Base-by-base conservation (phyloP, 2,797 vertebrate genomes). In the Ctenopoma kingsleyae region DNA sequence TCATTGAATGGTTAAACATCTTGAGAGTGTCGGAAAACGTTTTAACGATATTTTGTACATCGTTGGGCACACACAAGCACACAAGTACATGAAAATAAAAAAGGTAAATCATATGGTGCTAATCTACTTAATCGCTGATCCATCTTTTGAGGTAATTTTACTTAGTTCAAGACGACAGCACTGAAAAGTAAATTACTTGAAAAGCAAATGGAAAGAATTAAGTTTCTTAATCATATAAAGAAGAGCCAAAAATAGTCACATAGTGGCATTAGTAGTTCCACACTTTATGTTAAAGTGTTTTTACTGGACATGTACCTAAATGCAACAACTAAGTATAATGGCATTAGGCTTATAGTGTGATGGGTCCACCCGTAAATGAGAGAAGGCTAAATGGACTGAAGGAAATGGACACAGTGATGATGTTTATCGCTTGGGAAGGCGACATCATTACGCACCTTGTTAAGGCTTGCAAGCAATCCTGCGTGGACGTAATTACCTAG, bases 371-470 rank as follows among this genome's bases (percentile, higher is more conserved):
- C 47, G 20, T 55, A 86, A 87, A 89, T 75, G 81, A 82, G 71
- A 87, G 64, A 73, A 65, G 80, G 80, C 77, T 85, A 89, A 91
- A 86, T 87, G 74, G 71, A 90, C 78, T 76, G 85, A 89, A 72
- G 82, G 63, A 87, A 90, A 86, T 81, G 86, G 89, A 88, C 84
- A 67, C 40, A 56, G 79, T 74, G 84, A 87, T 90, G 85, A 86
- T 88, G 87, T 89, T 93, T 84, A 91, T 91, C 52, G 56, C 80
- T 13, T 74, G 77, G 71, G 81, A 87, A 89, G 74, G 76, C 80
- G 74, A 89, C 92, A 89, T 92, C 87, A 91, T 92, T 90, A 92
- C 44, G 88, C 85, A 93, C 87, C 89, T 91, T 93, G 88, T 92
- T 91, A 91, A 91, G 47, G 86, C 84, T 87, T 67, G 81, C 87